Conservation (phyloP, 2,113 vertebrate species). For the Callocephalon fimbriatum region DNA sequence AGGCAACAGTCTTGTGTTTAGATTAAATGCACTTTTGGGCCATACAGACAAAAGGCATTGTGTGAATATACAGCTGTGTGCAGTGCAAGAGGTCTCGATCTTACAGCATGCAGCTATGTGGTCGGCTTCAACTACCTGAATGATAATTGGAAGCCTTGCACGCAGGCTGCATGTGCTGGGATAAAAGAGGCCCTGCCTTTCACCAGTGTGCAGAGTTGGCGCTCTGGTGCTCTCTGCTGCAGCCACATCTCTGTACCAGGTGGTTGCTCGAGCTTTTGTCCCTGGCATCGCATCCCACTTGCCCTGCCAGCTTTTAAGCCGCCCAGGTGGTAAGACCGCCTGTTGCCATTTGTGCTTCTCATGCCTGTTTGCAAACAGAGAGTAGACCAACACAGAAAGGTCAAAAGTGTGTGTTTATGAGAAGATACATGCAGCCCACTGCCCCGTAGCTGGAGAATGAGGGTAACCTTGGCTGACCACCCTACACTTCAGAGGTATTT, state of each 20-base stretch:
- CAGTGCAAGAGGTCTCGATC: neutral
- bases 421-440: neutral
- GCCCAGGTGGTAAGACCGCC: rapidly evolving
- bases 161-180: rapidly evolving
- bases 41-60: neutral
- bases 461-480: neutral
- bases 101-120: too few relatives aligned
- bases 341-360: neutral
- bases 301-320: neutral
- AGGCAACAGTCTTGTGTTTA: neutral
- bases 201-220: neutral
- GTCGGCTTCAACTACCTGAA: neutral
- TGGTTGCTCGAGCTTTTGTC: neutral
- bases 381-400: neutral
- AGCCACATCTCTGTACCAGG: neutral
- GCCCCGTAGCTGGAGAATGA: neutral
- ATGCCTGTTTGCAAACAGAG: rapidly evolving
- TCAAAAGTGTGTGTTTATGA: neutral
- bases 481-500: neutral
- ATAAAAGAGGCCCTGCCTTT: neutral
- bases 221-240: neutral
- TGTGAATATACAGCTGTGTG: neutral
- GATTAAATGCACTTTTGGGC: neutral
- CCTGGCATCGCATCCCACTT: neutral
- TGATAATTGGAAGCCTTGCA: rapidly evolving